Percentiles rank a stretch among this genome's conserved stretches.
Conservation (phyloP, 2,888 invertebrate species). For the Tricholauxania praeusta region DNA sequence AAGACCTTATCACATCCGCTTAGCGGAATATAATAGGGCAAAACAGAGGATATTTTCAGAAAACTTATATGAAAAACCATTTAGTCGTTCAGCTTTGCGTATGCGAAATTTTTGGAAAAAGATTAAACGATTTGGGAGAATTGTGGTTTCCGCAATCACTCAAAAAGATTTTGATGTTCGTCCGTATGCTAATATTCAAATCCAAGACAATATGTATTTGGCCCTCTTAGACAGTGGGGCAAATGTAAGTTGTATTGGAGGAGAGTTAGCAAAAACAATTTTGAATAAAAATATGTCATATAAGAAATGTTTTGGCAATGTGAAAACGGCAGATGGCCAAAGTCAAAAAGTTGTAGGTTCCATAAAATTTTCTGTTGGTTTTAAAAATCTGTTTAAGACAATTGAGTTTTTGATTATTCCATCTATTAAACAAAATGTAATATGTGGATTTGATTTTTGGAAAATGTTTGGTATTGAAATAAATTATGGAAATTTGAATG, state of each 20-base stretch:
- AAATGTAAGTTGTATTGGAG: slow-evolving; percentile 7
- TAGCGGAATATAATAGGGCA: background rate
- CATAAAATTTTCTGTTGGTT: background rate
- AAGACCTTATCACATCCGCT: background rate
- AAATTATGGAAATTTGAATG: background rate
- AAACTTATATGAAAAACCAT: too few species aligned
- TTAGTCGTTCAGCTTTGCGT: background rate
- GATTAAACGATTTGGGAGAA: background rate
- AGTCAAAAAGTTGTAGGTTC: background rate
- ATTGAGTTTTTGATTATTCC: slow-evolving; percentile 5
- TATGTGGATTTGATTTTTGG: slow-evolving; percentile 19
- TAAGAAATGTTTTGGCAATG: background rate
- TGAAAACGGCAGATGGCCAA: slow-evolving; percentile 8
- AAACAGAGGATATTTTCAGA: background rate
- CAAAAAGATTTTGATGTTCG: background rate
- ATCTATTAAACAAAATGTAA: slow-evolving; percentile 1
- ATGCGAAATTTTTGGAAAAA: background rate
- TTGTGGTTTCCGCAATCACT: too few species aligned
- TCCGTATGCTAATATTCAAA: too few species aligned
- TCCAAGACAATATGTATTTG: background rate
- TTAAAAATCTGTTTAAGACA: background rate
- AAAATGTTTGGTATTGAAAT: background rate
- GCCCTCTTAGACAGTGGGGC: background rate
- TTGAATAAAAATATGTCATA: background rate
- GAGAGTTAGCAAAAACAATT: background rate